Conservation (phyloP, 2,113 vertebrate species). For the Talpa occidentalis region DNA sequence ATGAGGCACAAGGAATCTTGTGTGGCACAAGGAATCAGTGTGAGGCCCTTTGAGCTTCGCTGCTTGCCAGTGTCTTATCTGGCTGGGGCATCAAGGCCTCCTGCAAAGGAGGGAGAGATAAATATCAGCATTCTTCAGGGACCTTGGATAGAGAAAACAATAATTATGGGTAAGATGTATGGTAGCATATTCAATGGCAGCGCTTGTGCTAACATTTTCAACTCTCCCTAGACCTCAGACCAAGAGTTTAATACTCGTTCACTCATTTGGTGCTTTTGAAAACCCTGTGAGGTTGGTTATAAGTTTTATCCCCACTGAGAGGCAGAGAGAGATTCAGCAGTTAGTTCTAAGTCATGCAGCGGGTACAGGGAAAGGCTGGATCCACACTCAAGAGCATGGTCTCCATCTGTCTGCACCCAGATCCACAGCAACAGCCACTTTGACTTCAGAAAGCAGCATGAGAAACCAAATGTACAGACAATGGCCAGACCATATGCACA, state of each 20-base stretch:
- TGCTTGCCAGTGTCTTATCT: too few relatives aligned
- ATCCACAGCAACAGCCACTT: neutral
- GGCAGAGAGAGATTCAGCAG: neutral
- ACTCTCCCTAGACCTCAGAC: neutral
- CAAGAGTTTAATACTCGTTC: neutral
- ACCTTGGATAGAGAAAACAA: too few relatives aligned
- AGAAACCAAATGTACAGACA: too few relatives aligned
- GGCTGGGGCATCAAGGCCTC: too few relatives aligned
- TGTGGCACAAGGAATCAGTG: too few relatives aligned
- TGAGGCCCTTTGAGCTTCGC: too few relatives aligned
- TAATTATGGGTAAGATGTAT: neutral
- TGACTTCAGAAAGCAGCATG: fast-evolving
- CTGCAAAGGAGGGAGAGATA: too few relatives aligned
- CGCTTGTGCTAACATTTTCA: fast-evolving
- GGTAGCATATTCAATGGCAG: too few relatives aligned
- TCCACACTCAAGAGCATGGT: neutral
- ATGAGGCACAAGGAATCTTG: too few relatives aligned
- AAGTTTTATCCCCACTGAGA: neutral
- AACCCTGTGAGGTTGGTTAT: neutral
- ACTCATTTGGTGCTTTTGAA: neutral
- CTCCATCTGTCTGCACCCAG: too few relatives aligned
- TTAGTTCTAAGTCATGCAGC: neutral
- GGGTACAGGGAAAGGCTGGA: too few relatives aligned
- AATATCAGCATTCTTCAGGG: too few relatives aligned
- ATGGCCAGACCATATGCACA: fast-evolving